Evolutionary conservation across 2,797 vertebrate species (phyloP).

Genomic region (Neosilurus hyrtlii): DNA sequence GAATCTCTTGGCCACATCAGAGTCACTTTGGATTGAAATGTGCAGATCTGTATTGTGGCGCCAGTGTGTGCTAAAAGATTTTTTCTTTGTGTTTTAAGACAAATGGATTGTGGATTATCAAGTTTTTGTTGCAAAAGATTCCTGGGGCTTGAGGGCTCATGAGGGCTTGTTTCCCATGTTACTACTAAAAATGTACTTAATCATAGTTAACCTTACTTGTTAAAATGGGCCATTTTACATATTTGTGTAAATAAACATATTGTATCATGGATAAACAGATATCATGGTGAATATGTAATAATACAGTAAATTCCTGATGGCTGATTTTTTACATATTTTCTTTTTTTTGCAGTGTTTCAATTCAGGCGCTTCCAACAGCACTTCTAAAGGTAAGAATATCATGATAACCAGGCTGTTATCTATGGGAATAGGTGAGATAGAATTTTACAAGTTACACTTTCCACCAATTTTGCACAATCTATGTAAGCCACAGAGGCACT

Average conservation of each 20-base stretch:
- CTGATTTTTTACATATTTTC: constrained; percentile 22
- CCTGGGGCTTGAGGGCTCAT: too few relatives aligned
- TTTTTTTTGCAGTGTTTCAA: constrained; percentile 68
- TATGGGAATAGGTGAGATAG: not conserved
- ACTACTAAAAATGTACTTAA: not conserved
- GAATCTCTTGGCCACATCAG: constrained; percentile 53
- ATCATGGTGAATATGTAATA: not conserved
- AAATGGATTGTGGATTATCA: not conserved
- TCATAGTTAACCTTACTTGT: too few relatives aligned
- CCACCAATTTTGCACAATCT: not conserved
- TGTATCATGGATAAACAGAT: not conserved
- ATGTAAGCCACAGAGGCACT: not conserved
- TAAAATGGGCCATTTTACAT: not conserved
- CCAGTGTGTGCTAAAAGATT: not conserved
- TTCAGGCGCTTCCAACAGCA: constrained; percentile 60
- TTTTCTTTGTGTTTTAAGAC: not conserved
- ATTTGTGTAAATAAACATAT: too few relatives aligned
- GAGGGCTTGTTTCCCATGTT: not conserved
- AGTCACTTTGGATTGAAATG: constrained; percentile 27
- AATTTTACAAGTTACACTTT: not conserved
- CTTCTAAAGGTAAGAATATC: constrained; percentile 69
- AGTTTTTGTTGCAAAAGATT: too few relatives aligned
- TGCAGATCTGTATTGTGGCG: constrained; percentile 16
- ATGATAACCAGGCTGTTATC: not conserved
- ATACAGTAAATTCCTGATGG: not conserved